Evolutionary conservation across 2,113 vertebrate genomes (phyloP), one percentile per base, ranked within the genome.

Genomic region (Okapia johnstoni): DNA sequence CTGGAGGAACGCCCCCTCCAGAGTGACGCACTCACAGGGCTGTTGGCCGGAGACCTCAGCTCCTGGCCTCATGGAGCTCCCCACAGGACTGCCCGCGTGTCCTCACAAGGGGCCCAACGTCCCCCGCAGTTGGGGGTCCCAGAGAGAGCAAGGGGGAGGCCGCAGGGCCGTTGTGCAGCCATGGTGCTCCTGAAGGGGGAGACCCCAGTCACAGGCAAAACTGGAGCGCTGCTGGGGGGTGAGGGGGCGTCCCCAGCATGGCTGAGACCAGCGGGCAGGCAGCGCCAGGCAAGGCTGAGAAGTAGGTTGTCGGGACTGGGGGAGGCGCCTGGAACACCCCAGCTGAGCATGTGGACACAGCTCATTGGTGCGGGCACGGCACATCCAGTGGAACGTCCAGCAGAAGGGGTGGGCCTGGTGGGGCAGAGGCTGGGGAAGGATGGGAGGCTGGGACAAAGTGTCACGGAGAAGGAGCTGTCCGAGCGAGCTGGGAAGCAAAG

Each of bases 161-260:
- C 58, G 28, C 11, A 0, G 7, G 46, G 30, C 76, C 33, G 8
- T 57, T 17, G 54, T 12, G 4, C 9, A 36, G 77, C 57, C 9
- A 3, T 4, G 61, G n/a, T n/a, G 8, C 13, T 16, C 61, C 16
- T 7, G 33, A 36, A 88, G 86, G 5, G 21, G 33, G 48, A 40
- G 85, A 23, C 5, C 85, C 19, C 85, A 25, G 5, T 28, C 30
- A 9, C 30, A 14, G 58, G 84, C 28, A 63, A 21, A 25, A 48
- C 6, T 36, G 21, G 21, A 50, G 58, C 1, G 7, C 43, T 7
- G 12, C 58, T 1, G 2, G 7, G 43, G 3, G 43, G 25, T 4
- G 30, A 5, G 5, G 2, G 57, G 57, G 4, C 12, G 6, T 60
- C 43, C 57, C 28, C 40, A 46, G 57, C 11, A 2, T 14, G 40